Evolutionary conservation across 2,113 vertebrate genomes (phyloP).

Genomic region (Martes martes): DNA sequence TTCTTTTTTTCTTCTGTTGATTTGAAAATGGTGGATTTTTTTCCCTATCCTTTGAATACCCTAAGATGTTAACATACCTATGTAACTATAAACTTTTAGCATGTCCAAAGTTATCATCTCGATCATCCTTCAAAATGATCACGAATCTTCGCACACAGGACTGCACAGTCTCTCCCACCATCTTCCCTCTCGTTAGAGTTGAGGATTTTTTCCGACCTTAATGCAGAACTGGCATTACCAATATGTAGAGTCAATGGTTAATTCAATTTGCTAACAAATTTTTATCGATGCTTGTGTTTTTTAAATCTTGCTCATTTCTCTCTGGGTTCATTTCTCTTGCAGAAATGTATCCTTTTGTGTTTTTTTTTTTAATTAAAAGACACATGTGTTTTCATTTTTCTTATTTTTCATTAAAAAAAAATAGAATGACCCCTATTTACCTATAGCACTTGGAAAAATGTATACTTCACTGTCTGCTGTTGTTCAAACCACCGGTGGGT

Average conservation of each 20-base stretch:
- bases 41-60: not conserved
- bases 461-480: not conserved
- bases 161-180: not conserved
- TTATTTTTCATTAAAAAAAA: not conserved
- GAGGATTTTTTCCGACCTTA: not conserved
- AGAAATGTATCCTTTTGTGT: not conserved
- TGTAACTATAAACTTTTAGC: slow-evolving; percentile 11
- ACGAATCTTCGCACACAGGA: not conserved
- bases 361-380: not conserved
- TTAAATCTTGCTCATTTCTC: not conserved
- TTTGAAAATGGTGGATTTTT: slow-evolving; percentile 14
- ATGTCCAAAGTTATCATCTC: not conserved
- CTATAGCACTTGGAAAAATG: not conserved
- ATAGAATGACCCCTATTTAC: not conserved
- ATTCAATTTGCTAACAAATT: slow-evolving; percentile 17
- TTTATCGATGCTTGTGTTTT: not conserved
- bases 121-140: not conserved
- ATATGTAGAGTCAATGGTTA: not conserved
- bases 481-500: not conserved
- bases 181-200: not conserved
- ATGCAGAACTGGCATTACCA: not conserved
- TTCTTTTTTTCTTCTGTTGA: not conserved
- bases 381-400: not conserved
- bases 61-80: slow-evolving; percentile 25
- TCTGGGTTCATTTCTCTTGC: slow-evolving; percentile 7